Base-by-base conservation (phyloP, 2,113 vertebrate species). In the Pogonocichla stellata region DNA sequence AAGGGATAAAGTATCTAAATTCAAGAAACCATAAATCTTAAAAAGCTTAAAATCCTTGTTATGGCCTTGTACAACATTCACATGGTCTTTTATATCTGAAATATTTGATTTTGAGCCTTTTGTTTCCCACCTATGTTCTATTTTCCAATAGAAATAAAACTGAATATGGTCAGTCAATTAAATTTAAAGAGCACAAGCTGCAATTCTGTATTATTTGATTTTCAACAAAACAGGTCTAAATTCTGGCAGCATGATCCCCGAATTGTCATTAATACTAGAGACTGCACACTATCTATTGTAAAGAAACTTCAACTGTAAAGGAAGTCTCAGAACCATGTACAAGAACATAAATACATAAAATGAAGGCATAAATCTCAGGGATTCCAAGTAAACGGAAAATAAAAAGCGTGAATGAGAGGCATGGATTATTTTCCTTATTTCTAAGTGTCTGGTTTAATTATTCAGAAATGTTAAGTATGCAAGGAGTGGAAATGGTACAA, bases 131-230 rank as follows among this genome's bases (percentile, higher is more conserved):
- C 5, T 64, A 5, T 45, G 16, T 58, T 26, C 8, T 24, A 9
- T 87, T 50, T 87, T 17, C 16, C n/a, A 47, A 10, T 4, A 73
- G 11, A 47, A 73, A 69, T 23, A 34, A 75, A 74, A 53, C 12
- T 14, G 9, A 71, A 43, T 62, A 45, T 34, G 16, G 8, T 60
- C 25, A 53, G 6, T 40, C 13, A 45, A 58, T 54, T 62, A 43
- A 66, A 61, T 34, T 5, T 51, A 79, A 56, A 26, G 7, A 43
- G 2, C 8, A 0, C 26, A 47, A 75, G 6, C 5, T 1, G 0
- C 61, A 66, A 74, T 5, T 36, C 16, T 60, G 2, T 29, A 34
- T 36, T 67, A 43, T 2, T 5, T 47, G 4, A 1, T 56, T 82
- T 94, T 61, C 24, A 54, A 26, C 18, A 74, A 51, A 78, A 6